phyloP scores from a whole-genome alignment of 1,140 invertebrate species.

The Danaus plexippus region DNA sequence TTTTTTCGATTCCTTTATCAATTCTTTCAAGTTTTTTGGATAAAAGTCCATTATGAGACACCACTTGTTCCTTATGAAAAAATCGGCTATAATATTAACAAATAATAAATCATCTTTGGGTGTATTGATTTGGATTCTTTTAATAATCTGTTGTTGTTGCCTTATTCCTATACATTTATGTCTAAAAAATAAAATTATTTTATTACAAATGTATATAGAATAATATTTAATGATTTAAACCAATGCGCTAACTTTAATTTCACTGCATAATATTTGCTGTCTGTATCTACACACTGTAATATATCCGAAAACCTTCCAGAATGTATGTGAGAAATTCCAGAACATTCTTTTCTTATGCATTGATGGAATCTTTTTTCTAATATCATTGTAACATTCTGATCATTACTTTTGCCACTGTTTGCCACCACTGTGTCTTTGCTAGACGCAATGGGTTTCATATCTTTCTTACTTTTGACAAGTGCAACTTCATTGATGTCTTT shows the following conservation, averaged over 20 bases:
- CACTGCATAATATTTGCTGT: slow-evolving; percentile 21
- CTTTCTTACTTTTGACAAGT: no score
- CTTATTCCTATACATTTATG: no score
- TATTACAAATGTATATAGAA: slow-evolving; percentile 10
- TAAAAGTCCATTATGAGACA: slow-evolving; percentile 42
- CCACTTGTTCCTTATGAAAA: slow-evolving; percentile 15
- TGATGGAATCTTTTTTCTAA: not conserved
- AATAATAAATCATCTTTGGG: slow-evolving; percentile 22
- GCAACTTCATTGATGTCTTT: no score
- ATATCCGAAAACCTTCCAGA: slow-evolving; percentile 34
- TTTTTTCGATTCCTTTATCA: slow-evolving; percentile 21
- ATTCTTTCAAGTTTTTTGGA: slow-evolving; percentile 31
- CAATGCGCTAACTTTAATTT: slow-evolving; percentile 32
- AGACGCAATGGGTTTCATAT: no score
- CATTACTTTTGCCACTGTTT: no score
- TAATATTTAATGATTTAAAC: slow-evolving; percentile 9
- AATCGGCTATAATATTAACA: slow-evolving; percentile 21
- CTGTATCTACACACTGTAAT: slow-evolving; percentile 25
- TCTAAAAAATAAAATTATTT: slow-evolving; percentile 7
- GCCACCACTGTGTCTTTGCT: no score
- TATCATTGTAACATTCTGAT: no score
- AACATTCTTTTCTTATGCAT: slow-evolving; percentile 20
- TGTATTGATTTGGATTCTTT: slow-evolving; percentile 22
- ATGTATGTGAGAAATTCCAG: slow-evolving; percentile 16
- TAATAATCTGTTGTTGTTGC: not conserved